Evolutionary conservation across 2,888 invertebrate species (phyloP).

Genomic region (Pheosia gnoma): DNA sequence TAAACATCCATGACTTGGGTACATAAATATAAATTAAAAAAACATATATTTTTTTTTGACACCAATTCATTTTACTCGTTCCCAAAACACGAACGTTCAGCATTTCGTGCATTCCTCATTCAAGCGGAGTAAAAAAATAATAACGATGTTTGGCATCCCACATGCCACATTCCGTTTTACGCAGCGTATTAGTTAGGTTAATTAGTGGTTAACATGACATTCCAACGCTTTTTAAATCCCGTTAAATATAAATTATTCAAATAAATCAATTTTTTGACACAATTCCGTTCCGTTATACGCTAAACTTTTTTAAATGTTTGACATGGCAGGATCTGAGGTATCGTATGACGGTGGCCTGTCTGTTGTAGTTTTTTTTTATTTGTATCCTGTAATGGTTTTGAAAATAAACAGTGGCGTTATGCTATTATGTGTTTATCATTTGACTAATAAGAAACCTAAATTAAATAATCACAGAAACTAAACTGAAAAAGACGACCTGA

Average conservation of each 20-base stretch:
- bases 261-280: slow-evolving; percentile 77
- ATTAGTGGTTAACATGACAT: slow-evolving; percentile 67
- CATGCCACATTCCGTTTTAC: slow-evolving; percentile 55
- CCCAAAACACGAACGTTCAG: slow-evolving; percentile 19
- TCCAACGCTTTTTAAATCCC: slow-evolving; percentile 43
- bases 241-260: slow-evolving; percentile 43
- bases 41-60: slow-evolving; percentile 7
- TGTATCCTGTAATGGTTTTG: slow-evolving; percentile 46
- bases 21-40: neutral
- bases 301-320: slow-evolving; percentile 65
- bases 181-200: slow-evolving; percentile 67
- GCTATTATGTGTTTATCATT: neutral
- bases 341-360: slow-evolving; percentile 59
- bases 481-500: no score
- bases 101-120: slow-evolving; percentile 22
- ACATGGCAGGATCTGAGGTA: slow-evolving; percentile 72
- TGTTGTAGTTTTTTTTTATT: slow-evolving; percentile 54
- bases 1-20: no score
- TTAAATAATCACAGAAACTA: no score
- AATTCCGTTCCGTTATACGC: slow-evolving; percentile 71
- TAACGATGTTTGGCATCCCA: slow-evolving; percentile 51
- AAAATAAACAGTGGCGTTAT: neutral
- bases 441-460: no score
- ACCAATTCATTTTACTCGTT: slow-evolving; percentile 18
- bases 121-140: slow-evolving; percentile 39